Evolutionary conservation across 2,113 vertebrate species (phyloP).

Genomic region (Hydrochoerus hydrochaeris): DNA sequence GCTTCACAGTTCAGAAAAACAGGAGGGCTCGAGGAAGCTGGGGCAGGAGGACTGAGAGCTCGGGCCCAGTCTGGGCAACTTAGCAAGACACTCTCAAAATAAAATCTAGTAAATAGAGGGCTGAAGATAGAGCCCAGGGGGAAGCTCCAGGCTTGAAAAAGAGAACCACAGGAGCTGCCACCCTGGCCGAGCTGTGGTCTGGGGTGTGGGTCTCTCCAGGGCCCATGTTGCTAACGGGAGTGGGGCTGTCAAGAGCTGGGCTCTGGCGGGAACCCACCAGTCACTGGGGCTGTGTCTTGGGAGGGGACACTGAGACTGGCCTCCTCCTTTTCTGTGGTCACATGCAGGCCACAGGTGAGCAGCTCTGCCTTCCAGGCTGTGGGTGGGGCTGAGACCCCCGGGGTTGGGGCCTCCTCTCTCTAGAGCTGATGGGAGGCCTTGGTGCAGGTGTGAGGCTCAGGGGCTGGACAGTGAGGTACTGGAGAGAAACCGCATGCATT

Average conservation of each 20-base stretch:
- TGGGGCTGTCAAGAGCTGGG: neutral
- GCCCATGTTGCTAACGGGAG: neutral
- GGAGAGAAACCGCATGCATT: neutral
- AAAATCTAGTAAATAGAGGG: neutral
- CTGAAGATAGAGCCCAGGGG: neutral
- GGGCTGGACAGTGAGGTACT: neutral
- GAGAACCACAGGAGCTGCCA: neutral
- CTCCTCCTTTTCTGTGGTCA: neutral
- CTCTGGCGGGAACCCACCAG: neutral
- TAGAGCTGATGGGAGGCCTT: neutral
- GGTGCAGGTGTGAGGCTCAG: neutral
- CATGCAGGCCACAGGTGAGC: neutral
- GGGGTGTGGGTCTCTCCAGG: rapidly evolving
- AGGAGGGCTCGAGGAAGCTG: neutral
- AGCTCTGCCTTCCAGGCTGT: neutral
- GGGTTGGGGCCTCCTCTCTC: neutral
- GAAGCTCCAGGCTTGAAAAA: neutral
- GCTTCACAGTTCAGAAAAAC: neutral
- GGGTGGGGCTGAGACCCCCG: rapidly evolving
- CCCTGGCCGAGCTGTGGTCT: neutral
- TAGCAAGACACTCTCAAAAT: neutral
- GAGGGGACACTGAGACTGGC: neutral
- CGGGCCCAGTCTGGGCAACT: neutral
- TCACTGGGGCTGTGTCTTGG: neutral
- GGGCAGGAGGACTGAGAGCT: neutral